Conservation (phyloP, 53 echinoderm and acorn worm genomes). For the Henricia sp. region DNA sequence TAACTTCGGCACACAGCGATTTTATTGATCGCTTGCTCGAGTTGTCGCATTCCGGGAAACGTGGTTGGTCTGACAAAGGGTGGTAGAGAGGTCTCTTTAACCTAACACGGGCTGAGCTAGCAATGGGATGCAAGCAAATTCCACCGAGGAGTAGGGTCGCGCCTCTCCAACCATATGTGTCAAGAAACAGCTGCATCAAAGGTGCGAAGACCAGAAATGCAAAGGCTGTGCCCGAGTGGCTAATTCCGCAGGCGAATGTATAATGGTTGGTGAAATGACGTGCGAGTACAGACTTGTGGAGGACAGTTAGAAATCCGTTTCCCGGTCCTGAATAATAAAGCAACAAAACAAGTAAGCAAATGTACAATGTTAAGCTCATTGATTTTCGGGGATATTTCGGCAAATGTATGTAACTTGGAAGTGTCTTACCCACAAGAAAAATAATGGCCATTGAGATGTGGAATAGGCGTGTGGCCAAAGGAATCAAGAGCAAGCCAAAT, state of each 20-base stretch:
- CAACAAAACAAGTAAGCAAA: neutral
- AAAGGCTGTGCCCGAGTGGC: neutral
- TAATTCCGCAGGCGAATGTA: neutral
- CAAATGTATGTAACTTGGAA: neutral
- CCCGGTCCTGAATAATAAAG: neutral
- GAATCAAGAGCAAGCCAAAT: neutral
- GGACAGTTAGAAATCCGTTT: neutral
- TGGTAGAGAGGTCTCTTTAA: neutral
- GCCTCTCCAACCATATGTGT: slow-evolving; percentile 20
- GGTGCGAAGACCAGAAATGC: neutral
- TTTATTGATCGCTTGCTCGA: neutral
- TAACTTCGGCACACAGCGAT: neutral
- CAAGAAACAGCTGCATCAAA: slow-evolving; percentile 4
- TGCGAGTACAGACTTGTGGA: neutral
- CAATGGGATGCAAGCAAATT: neutral
- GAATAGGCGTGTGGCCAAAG: neutral
- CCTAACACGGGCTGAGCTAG: neutral
- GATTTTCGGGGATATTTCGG: neutral
- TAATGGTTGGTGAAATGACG: slow-evolving; percentile 20
- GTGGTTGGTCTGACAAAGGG: neutral
- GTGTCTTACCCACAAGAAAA: neutral
- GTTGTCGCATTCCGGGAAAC: neutral
- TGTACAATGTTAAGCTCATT: neutral
- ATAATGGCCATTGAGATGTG: slow-evolving; percentile 4
- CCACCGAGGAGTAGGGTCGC: neutral